Percentiles rank a stretch among this genome's conserved stretches.
Conservation (phyloP, 1,140 invertebrate species). For the Gyrodactylus bullatarudis region DNA sequence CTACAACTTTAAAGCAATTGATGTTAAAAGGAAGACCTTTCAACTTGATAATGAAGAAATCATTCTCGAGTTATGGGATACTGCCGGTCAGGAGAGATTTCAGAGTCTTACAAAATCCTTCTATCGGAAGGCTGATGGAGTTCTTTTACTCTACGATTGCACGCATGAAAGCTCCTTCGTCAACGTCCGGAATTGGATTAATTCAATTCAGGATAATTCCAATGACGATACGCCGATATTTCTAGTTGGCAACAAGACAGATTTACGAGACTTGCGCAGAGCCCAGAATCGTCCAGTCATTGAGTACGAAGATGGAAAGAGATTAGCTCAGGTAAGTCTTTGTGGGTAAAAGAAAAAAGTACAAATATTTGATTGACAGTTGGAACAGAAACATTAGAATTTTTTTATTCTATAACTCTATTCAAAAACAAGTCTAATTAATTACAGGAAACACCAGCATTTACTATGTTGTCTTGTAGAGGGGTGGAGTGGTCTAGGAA, state of each 20-base stretch:
- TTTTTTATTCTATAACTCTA: background rate
- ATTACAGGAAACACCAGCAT: background rate
- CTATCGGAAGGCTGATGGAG: conserved; percentile 18
- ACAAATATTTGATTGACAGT: background rate
- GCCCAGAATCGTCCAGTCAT: background rate
- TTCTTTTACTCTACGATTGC: conserved; percentile 16
- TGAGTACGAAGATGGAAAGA: background rate
- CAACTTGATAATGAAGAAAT: conserved; percentile 27
- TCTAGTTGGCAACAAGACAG: conserved; percentile 27
- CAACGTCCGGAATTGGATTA: conserved; percentile 17
- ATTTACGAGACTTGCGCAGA: conserved; percentile 17
- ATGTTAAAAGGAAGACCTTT: conserved; percentile 31
- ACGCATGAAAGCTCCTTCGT: conserved; percentile 18
- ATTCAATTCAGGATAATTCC: background rate
- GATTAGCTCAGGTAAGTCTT: conserved; percentile 11
- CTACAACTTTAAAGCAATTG: no score
- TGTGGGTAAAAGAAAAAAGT: background rate
- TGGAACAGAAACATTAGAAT: background rate
- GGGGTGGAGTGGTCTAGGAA: background rate
- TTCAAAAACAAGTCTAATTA: background rate
- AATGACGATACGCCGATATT: conserved; percentile 19
- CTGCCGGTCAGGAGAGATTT: conserved; percentile 11
- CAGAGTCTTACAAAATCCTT: conserved; percentile 18
- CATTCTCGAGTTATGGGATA: conserved; percentile 24
- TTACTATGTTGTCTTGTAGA: background rate